A percentile compares a stretch with the other conserved stretches of the same genome.
Conservation (phyloP, 2,797 vertebrate genomes). For the Pangasius sanitwongsei region DNA sequence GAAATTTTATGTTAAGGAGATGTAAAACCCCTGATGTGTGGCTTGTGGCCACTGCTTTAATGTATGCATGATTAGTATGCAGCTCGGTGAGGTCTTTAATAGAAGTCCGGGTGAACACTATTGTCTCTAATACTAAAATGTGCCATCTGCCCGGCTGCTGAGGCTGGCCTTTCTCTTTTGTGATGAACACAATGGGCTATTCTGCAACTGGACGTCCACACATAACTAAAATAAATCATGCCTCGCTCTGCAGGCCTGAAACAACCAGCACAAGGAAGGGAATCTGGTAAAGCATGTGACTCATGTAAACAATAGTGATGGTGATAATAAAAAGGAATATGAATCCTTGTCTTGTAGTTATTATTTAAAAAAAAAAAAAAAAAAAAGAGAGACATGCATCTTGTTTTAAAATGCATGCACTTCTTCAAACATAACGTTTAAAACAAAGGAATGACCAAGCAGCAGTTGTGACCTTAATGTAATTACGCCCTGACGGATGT, state of each 20-base stretch:
- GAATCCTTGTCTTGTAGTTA: neutral
- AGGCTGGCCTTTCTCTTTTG: constrained; percentile 60
- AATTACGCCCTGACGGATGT: constrained; percentile 60
- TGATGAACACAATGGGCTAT: constrained; percentile 58
- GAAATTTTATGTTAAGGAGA: constrained; percentile 46
- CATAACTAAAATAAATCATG: constrained; percentile 77
- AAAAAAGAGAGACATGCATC: neutral
- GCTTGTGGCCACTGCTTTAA: constrained; percentile 51
- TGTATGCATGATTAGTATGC: constrained; percentile 62
- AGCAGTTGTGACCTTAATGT: constrained; percentile 55
- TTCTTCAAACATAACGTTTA: neutral
- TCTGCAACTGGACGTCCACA: constrained; percentile 64
- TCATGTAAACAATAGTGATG: constrained; percentile 26
- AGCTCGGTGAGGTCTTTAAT: constrained; percentile 59
- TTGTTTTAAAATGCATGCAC: neutral
- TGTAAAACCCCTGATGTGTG: constrained; percentile 55
- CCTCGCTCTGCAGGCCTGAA: constrained; percentile 66
- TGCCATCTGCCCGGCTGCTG: constrained; percentile 61
- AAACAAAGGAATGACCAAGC: constrained; percentile 46
- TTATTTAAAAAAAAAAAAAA: neutral
- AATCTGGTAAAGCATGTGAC: neutral
- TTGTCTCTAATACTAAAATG: constrained; percentile 64
- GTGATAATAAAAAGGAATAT: constrained; percentile 30
- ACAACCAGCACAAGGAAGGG: constrained; percentile 1
- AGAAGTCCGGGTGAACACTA: constrained; percentile 58